Percentiles rank a stretch among this genome's conserved stretches.
phyloP scores from a whole-genome alignment of 2,113 vertebrate genomes.

The Symphodus melops region DNA sequence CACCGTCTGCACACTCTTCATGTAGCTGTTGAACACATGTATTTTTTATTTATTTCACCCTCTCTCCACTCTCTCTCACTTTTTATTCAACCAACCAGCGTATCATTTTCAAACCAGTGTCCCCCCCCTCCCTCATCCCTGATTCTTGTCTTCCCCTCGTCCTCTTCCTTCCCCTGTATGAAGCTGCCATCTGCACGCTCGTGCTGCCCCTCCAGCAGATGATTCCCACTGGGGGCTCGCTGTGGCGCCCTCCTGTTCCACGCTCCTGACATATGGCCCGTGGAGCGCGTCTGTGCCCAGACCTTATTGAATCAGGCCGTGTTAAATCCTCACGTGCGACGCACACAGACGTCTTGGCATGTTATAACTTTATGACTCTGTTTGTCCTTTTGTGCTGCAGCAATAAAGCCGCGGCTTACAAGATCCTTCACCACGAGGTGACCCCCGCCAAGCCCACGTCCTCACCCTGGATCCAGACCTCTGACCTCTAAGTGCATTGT shows the following conservation, averaged over 20 bases:
- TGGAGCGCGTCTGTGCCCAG: slow-evolving; percentile 7
- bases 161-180: slow-evolving; percentile 16
- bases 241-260: slow-evolving; percentile 30
- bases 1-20: no score
- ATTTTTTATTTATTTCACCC: no score
- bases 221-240: slow-evolving; percentile 20
- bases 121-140: background rate
- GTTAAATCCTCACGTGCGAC: background rate
- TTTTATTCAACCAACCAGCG: background rate
- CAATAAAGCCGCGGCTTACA: slow-evolving; percentile 18
- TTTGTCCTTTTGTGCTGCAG: slow-evolving; percentile 21
- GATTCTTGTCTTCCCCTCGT: background rate
- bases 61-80: background rate
- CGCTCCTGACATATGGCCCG: slow-evolving; percentile 15
- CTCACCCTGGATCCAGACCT: background rate
- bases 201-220: slow-evolving; percentile 21
- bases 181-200: slow-evolving; percentile 4
- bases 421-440: slow-evolving; percentile 4
- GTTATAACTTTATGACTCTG: slow-evolving; percentile 27
- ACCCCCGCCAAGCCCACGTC: background rate
- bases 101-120: slow-evolving; percentile 2
- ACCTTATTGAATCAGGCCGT: slow-evolving; percentile 20
- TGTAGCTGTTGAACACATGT: no score
- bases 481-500: slow-evolving; percentile 8
- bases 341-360: background rate